Base-by-base conservation (phyloP, 2,888 invertebrate species). In the Noctua fimbriata region DNA sequence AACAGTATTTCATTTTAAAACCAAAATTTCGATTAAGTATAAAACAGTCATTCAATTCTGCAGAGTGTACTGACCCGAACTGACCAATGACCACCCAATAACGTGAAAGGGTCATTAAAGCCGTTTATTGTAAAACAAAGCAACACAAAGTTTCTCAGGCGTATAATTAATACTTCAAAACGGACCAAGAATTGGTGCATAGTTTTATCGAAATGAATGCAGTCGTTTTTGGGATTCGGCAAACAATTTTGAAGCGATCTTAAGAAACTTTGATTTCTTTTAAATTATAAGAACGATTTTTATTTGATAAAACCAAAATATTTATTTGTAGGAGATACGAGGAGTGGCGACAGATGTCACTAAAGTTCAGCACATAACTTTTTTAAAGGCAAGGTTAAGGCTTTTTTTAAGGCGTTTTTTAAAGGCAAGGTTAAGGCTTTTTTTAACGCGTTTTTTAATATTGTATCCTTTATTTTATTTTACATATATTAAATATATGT, bases 41-140 rank as follows among this genome's bases (percentile, higher is more conserved):
- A 44, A 77, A 69, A n/a, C 49, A 24, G 47, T 69, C 9, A 69
- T 76, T 76, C 63, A 3, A 12, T n/a, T 47, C 24, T 6, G 24
- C 18, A 36, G 63, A 71, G 73, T 73, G 63, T 49, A n/a, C 65
- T 79, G 69, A 32, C 73, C 69, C 16, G 73, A 49, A 73, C 36
- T 81, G 49, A 65, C 69, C 79, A 79, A 52, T 73, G 73, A n/a
- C 80, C 79, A 73, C 80, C 80, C 73, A 81, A 73, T 73, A 55
- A 21, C 36, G 63, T 66, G 55, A 58, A 69, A 47, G 73, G 47
- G 32, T 49, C 63, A 63, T 79, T 79, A 69, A 81, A 69, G 41
- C 58, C 36, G 63, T 52, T 78, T 52, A 67, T 44, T 58, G 36
- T 79, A 70, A 79, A 73, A 69, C 41, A 81, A 79, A 69, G 24